These are phyloP conservation scores for Ficedula albicollis DNA, from an alignment of 2,797 vertebrate genomes.

Conservation along the genomic window DNA sequence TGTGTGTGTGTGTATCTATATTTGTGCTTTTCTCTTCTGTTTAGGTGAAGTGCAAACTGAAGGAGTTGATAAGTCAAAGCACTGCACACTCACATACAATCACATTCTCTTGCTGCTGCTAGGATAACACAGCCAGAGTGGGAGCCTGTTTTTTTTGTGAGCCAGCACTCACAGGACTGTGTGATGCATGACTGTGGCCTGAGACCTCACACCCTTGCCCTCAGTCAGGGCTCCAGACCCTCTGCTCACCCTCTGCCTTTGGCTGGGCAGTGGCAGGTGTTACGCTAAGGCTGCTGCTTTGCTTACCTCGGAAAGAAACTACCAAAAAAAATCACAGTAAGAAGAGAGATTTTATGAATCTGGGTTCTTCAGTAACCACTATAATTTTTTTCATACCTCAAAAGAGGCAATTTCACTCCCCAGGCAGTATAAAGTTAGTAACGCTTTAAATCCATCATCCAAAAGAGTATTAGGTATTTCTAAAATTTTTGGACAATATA, in stretches of 20 bases:
- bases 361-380: background rate
- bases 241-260: background rate
- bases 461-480: background rate
- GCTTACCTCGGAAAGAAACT: background rate
- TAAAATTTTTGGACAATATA: background rate
- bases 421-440: background rate
- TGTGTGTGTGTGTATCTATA: accelerated
- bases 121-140: background rate
- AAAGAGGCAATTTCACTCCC: background rate
- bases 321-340: background rate
- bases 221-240: accelerated
- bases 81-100: background rate
- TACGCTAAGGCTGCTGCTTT: background rate
- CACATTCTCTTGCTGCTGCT: background rate
- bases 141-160: background rate
- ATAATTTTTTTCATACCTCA: background rate
- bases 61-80: background rate
- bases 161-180: background rate
- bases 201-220: background rate
- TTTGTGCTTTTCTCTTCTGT: background rate
- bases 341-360: background rate
- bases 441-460: background rate
- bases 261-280: accelerated
- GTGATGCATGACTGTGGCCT: accelerated
- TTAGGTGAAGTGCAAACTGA: background rate